Base-by-base conservation (phyloP, 2,113 vertebrate genomes). In the Labrus mixtus region DNA sequence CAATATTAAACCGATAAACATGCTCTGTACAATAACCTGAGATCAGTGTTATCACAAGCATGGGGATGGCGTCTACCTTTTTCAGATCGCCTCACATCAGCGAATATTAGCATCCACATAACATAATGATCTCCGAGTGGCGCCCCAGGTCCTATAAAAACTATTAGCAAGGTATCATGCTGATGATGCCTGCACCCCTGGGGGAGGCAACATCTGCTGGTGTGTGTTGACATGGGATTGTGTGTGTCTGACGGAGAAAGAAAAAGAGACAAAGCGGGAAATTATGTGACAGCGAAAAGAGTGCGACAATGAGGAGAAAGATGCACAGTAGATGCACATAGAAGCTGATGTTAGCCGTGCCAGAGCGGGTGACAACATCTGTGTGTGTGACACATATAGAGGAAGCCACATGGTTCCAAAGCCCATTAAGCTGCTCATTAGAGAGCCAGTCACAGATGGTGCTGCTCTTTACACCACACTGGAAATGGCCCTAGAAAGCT, bases 371-470 rank as follows among this genome's bases (percentile, higher is more conserved):
- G 75, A 79, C 68, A 83, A 83, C 67, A 83, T 83, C 78, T 81
- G 78, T 73, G 59, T 64, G 20, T 8, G 60, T 16, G 48, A 69
- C 59, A 79, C 55, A 17, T 73, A 76, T 56, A 88, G 67, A 80
- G 74, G 57, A 73, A 86, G 73, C 79, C 85, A 78, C 84, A 86
- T 89, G 89, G 68, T 87, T 86, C 83, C 72, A 83, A 83, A 60
- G 74, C 78, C 73, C 75, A 89, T 91, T 84, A 90, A 89, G 87
- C 79, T 76, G 78, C 89, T 92, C 90, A 90, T 92, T 90, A 90
- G 79, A 87, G 74, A 90, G 76, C 64, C 66, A 68, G 81, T 84
- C 89, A 86, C 90, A 92, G 90, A 90, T 92, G 91, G 90, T 84
- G 83, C 84, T 84, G 84, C 75, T 88, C 73, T 90, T 86, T 84